Base-by-base conservation (phyloP, 1,140 invertebrate species). In the Drosophila jambulina region DNA sequence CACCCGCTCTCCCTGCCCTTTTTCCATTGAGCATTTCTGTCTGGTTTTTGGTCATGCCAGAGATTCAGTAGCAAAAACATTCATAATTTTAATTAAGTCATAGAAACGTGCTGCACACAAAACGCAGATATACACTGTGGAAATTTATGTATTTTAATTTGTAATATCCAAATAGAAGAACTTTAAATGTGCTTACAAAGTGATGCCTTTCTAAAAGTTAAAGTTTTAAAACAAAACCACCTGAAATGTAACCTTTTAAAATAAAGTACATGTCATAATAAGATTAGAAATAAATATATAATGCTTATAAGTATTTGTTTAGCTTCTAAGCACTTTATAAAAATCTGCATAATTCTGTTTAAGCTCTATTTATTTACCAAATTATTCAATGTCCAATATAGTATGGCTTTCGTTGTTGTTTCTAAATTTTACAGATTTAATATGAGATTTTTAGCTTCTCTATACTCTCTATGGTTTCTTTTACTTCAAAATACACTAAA, bases 71-170 rank as follows among this genome's bases (percentile, higher is more conserved):
- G 56, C 49, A 83, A 82, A 82, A 82, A 75, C 75, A 82, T 75
- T 82, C 80, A 82, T 82, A 82, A 82, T 82, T 85, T 83, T 88
- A 87, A 87, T 88, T 87, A 82, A 87, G 71, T 87, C 78, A 83
- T 87, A 64, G 71, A 62, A 79, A 77, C 62, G 59, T 64, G 77
- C 49, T 23, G 62, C 72, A 54, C 74, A 76, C 62, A 77, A 76
- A 75, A 67, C 59, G 54, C 51, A 57, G 51, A 75, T 21, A 7
- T 62, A n/a, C 62, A 64, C 62, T 61, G 62, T 2, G 3, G 23
- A 1, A 42, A 9, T 23, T 8, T 9, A 21, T 7, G 21, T 25
- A 25, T n/a, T 36, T 57, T 2, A 25, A 23, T n/a, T 27, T 12
- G 46, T n/a, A 5, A n/a, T 8, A 23, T 23, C 3, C 23, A 45